Base-by-base conservation (phyloP, 2,113 vertebrate species). In the Gambusia affinis region DNA sequence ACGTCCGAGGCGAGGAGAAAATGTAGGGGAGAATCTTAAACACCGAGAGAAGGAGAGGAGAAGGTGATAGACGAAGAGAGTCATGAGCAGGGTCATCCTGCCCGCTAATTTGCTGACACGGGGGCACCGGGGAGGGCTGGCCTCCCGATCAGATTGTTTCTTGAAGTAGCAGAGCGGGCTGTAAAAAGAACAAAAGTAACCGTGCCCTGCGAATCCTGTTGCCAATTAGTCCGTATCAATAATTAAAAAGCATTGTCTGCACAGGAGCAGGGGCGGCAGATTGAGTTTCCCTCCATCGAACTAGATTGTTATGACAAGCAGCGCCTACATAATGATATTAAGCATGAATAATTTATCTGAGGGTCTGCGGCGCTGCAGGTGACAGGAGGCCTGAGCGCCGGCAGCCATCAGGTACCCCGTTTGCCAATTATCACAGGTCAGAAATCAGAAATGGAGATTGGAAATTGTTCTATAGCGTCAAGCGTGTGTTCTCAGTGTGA, bases 151-250 rank as follows among this genome's bases (percentile, higher is more conserved):
- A 94, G 90, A 92, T 88, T 92, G 94, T 91, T 94, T 95, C 92
- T 96, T 96, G 94, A 95, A 95, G 95, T 93, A 96, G 94, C 93
- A 92, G 93, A 91, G 93, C 93, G 94, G 95, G 94, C 93, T 93
- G 95, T 92, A 94, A 95, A 93, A 91, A 93, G 94, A 96, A 97
- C 96, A 96, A 96, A 97, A 95, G 96, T 95, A 95, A 94, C 92
- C 92, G 94, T 95, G 95, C 95, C 95, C 95, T 90, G 69, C 87
- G 95, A 96, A 95, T 95, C 96, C 96, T 98, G 97, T 98, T 94
- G 96, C 96, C 97, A 98, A 98, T 98, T 98, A 98, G 95, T 95
- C 94, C 77, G 80, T 94, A 98, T 98, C 95, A 98, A 98, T 98
- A 97, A 96, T 98, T 97, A 96, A 98, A 95, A 92, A 92, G 95